A percentile compares a stretch with the other conserved stretches of the same genome.
phyloP scores from a whole-genome alignment of 2,888 invertebrate genomes.

The Agonopterix arenella region DNA sequence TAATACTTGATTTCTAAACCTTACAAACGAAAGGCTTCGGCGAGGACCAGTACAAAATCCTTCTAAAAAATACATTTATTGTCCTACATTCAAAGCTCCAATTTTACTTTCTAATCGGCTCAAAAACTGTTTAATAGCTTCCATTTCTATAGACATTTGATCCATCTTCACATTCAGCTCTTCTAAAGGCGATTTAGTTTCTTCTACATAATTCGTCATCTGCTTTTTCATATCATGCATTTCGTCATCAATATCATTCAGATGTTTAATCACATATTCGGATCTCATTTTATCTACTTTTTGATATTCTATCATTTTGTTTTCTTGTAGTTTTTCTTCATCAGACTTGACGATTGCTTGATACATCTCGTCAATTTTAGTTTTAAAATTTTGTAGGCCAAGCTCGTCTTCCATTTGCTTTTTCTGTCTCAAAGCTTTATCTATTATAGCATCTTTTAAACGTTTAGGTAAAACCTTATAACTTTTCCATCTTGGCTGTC shows the following conservation, averaged over 20 bases:
- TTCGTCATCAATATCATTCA: slow-evolving; percentile 45
- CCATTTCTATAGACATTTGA: slow-evolving; percentile 52
- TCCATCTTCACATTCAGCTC: slow-evolving; percentile 54
- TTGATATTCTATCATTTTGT: slow-evolving; percentile 11
- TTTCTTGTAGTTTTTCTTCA: slow-evolving; percentile 17
- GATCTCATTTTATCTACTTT: slow-evolving; percentile 23
- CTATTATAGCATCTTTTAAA: slow-evolving; percentile 57
- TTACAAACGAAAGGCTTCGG: too few relatives aligned
- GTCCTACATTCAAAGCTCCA: slow-evolving; percentile 7
- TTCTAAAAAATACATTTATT: too few relatives aligned
- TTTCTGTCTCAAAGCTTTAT: slow-evolving; percentile 55
- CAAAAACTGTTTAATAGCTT: slow-evolving; percentile 47
- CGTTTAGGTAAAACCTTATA: slow-evolving; percentile 48
- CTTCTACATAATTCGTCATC: slow-evolving; percentile 34
- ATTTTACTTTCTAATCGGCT: slow-evolving; percentile 51
- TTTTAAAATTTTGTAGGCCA: slow-evolving; percentile 40
- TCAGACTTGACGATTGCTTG: slow-evolving; percentile 40
- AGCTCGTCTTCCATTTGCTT: slow-evolving; percentile 52
- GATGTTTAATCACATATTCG: slow-evolving; percentile 44
- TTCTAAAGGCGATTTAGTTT: slow-evolving; percentile 38
- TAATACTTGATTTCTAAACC: too few relatives aligned
- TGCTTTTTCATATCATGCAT: slow-evolving; percentile 42
- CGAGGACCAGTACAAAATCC: too few relatives aligned
- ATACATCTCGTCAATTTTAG: slow-evolving; percentile 53
- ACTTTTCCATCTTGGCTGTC: slow-evolving; percentile 48